Conservation (phyloP, 2,113 vertebrate species). For the Notarius lentiginosus region DNA sequence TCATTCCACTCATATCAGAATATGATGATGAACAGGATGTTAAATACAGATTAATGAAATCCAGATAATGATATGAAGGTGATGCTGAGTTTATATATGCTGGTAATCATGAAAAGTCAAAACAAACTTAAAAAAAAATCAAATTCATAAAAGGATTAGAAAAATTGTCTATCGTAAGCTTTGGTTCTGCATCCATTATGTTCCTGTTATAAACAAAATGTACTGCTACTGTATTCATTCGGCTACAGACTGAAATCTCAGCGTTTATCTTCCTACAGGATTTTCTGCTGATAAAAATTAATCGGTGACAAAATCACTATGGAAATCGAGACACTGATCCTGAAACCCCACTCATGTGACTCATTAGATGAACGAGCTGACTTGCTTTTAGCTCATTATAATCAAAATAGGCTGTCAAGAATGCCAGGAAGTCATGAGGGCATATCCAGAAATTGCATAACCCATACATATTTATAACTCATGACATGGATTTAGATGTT, state of each 20-base stretch:
- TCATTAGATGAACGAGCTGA: neutral
- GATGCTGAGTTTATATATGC: neutral
- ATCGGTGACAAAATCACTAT: neutral
- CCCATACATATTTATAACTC: neutral
- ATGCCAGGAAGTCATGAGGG: neutral
- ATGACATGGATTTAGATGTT: neutral
- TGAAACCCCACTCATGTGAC: neutral
- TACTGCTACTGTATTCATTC: neutral
- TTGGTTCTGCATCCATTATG: neutral
- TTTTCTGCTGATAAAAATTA: neutral
- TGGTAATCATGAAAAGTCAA: neutral
- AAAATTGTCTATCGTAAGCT: neutral
- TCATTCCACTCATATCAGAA: slow-evolving; percentile 13
- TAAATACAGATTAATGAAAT: neutral
- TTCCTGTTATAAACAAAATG: neutral
- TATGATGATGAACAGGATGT: neutral
- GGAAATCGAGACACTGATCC: neutral
- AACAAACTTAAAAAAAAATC: neutral
- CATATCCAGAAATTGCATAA: neutral
- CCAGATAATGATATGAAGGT: no score
- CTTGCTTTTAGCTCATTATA: neutral
- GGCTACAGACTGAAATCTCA: neutral
- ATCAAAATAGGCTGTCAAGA: neutral
- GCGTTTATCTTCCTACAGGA: neutral
- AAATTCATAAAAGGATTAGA: neutral